Percentiles rank a stretch among this genome's conserved stretches.
Evolutionary conservation across 2,797 vertebrate species (phyloP).

Genomic region (Simalia tracyae): DNA sequence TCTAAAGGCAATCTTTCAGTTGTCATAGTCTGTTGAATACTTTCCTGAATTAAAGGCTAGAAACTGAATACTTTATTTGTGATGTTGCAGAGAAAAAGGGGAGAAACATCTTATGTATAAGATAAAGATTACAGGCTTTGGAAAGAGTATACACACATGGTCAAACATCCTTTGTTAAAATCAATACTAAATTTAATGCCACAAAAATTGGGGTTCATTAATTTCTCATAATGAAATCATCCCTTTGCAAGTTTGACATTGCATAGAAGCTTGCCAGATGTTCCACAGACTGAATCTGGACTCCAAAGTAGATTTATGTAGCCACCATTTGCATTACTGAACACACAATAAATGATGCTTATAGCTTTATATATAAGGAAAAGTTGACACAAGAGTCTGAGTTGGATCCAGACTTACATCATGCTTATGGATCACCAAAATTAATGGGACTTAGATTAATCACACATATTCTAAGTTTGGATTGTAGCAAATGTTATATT

Average conservation of each 20-base stretch:
- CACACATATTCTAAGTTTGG: background rate
- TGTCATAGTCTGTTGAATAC: conserved; percentile 5
- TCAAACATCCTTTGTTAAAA: conserved; percentile 16
- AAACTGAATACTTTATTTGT: conserved; percentile 5
- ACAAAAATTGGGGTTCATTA: conserved; percentile 35
- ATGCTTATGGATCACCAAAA: background rate
- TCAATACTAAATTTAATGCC: background rate
- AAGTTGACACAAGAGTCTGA: background rate
- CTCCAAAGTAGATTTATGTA: background rate
- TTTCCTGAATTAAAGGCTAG: background rate
- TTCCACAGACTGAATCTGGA: background rate
- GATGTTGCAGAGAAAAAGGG: conserved; percentile 17
- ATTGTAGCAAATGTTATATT: background rate
- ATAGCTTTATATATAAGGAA: background rate
- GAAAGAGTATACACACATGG: background rate
- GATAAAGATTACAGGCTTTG: background rate
- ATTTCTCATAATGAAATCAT: conserved; percentile 50
- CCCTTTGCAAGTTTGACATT: conserved; percentile 31
- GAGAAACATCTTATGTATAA: background rate
- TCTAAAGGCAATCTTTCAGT: background rate
- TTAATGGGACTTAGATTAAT: background rate
- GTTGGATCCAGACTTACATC: background rate
- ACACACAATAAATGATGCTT: background rate
- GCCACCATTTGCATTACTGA: background rate
- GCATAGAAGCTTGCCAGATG: background rate